A percentile compares a stretch with the other conserved stretches of the same genome.
These are phyloP conservation scores for Meandrusa payeni DNA, from an alignment of 2,888 invertebrate species.

Conservation along the genomic window DNA sequence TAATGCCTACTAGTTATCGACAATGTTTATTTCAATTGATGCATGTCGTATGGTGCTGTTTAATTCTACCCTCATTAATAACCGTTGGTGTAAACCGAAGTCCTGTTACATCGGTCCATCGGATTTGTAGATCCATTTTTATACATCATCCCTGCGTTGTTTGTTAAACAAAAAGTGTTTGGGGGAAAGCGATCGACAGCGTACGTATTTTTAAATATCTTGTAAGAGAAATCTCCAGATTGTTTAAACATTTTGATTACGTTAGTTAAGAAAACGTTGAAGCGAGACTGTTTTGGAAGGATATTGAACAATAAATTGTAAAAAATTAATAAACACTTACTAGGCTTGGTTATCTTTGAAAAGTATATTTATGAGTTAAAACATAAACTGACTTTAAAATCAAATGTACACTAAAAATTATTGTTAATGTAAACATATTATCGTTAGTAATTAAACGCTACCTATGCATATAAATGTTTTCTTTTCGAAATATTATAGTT, in stretches of 20 bases:
- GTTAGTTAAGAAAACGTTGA: slow-evolving; percentile 9
- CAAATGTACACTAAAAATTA: too few relatives aligned
- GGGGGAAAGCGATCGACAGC: not conserved
- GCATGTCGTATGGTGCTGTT: not conserved
- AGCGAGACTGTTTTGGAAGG: not conserved
- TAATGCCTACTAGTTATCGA: too few relatives aligned
- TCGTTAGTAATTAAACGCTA: too few relatives aligned
- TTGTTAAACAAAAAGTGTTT: slow-evolving; percentile 5
- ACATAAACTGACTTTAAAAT: too few relatives aligned
- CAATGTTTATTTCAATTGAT: too few relatives aligned
- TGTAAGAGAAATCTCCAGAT: slow-evolving; percentile 1
- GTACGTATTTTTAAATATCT: slow-evolving; percentile 9
- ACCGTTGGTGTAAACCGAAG: not conserved
- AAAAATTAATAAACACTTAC: slow-evolving; percentile 11
- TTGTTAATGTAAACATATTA: too few relatives aligned
- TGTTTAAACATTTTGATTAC: slow-evolving; percentile 15
- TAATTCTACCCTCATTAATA: not conserved
- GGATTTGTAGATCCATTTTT: slow-evolving; percentile 3
- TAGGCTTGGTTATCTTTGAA: too few relatives aligned
- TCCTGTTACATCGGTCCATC: not conserved
- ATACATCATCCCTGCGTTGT: slow-evolving; percentile 1
- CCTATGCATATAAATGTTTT: too few relatives aligned
- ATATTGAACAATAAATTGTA: slow-evolving; percentile 3
- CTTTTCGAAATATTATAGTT: too few relatives aligned
- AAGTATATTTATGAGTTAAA: too few relatives aligned